These are phyloP conservation scores for Ictalurus punctatus DNA, from an alignment of 2,113 vertebrate genomes.

Conservation along the genomic window DNA sequence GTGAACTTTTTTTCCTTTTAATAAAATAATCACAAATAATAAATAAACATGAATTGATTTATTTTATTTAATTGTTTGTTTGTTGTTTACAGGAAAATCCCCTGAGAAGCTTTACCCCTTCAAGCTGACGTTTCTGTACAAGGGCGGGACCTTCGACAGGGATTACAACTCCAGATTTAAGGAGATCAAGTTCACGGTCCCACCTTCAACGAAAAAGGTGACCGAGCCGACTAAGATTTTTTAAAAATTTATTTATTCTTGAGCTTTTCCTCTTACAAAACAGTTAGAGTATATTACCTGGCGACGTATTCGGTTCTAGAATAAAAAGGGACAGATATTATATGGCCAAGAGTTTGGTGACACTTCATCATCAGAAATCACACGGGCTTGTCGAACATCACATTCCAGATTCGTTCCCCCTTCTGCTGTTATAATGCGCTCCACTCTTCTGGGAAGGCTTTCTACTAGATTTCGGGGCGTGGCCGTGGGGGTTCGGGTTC, in stretches of 20 bases:
- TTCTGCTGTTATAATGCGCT: too few relatives aligned
- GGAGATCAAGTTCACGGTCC: constrained; percentile 67
- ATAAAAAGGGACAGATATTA: neutral
- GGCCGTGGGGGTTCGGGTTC: too few relatives aligned
- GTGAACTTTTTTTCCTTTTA: neutral
- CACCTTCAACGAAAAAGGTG: constrained; percentile 70
- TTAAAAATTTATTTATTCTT: neutral
- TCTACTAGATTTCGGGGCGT: too few relatives aligned
- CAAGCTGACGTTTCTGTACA: constrained; percentile 65
- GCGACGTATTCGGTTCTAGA: too few relatives aligned
- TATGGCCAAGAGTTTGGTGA: neutral
- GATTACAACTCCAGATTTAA: constrained; percentile 73
- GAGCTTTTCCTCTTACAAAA: neutral
- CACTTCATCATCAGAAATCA: neutral
- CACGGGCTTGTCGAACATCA: too few relatives aligned
- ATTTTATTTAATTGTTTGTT: neutral
- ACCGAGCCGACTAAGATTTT: neutral
- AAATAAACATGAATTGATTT: neutral
- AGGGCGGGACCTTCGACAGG: constrained; percentile 74
- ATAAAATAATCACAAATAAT: neutral
- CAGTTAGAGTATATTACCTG: too few relatives aligned
- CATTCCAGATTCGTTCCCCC: too few relatives aligned
- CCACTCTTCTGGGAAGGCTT: too few relatives aligned
- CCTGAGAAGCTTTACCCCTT: constrained; percentile 62
- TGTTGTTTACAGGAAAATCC: constrained; percentile 42